These are phyloP conservation scores for Uropsilus gracilis DNA, from an alignment of 2,113 vertebrate genomes.

Conservation along the genomic window DNA sequence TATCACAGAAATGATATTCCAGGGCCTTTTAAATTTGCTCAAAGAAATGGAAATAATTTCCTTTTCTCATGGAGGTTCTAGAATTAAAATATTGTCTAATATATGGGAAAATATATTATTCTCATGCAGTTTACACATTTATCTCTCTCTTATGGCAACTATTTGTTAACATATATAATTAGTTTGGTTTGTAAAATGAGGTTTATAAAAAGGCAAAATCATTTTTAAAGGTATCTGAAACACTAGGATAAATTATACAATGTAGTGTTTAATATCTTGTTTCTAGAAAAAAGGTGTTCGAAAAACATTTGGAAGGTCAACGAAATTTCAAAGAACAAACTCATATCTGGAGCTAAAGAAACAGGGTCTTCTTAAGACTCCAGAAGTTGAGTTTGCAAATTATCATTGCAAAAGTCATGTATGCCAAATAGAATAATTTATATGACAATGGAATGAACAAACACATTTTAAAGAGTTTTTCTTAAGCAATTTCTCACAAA, in stretches of 20 bases:
- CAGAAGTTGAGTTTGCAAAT: neutral
- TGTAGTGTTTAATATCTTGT: neutral
- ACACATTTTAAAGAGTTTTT: neutral
- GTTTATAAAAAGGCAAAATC: constrained; percentile 18
- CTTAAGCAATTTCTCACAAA: neutral
- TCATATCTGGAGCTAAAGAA: neutral
- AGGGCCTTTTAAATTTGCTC: neutral
- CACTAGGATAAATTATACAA: neutral
- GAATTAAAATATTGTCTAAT: neutral
- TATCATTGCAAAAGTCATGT: neutral
- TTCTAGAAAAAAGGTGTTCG: constrained; percentile 2
- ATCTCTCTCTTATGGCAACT: neutral
- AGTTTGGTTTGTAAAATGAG: neutral
- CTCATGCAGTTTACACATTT: neutral
- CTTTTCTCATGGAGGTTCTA: neutral
- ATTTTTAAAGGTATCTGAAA: constrained; percentile 28
- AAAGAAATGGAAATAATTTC: neutral
- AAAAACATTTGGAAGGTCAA: constrained; percentile 25
- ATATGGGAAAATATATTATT: neutral
- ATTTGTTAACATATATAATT: neutral
- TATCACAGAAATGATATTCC: constrained; percentile 4
- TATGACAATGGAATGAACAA: constrained; percentile 6
- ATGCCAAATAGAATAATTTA: neutral
- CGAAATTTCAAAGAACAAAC: constrained; percentile 9
- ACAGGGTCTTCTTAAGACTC: neutral